phyloP scores from a whole-genome alignment of 1,140 invertebrate genomes.

The Lepeophtheirus salmonis region DNA sequence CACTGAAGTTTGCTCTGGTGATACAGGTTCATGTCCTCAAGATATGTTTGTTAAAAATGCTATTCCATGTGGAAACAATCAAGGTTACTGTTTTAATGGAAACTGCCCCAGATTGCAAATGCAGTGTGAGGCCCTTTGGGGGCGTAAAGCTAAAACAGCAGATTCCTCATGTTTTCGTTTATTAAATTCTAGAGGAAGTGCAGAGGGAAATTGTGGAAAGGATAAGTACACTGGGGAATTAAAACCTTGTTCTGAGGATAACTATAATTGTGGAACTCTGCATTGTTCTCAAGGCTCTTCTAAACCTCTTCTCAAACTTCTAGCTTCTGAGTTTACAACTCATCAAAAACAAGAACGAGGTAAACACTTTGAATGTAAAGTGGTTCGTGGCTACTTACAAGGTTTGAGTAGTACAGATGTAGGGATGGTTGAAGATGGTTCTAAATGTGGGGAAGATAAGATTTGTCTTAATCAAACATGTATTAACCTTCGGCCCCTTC shows the following conservation, averaged over 20 bases:
- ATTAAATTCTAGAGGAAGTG: conserved; percentile 80
- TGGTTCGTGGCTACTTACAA: conserved; percentile 43
- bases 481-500: conserved; percentile 53
- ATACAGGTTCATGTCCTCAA: conserved; percentile 59
- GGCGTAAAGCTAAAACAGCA: conserved; percentile 47
- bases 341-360: conserved; percentile 17
- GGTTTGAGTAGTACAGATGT: conserved; percentile 43
- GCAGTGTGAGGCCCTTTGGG: conserved; percentile 83
- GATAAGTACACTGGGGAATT: conserved; percentile 53
- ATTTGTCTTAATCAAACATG: conserved; percentile 85
- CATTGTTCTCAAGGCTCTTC: conserved; percentile 68
- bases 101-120: conserved; percentile 62
- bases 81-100: conserved; percentile 73
- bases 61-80: conserved; percentile 44
- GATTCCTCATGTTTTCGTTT: conserved; percentile 73
- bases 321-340: no score
- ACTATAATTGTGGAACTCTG: conserved; percentile 66
- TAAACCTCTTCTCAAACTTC: conserved; percentile 39
- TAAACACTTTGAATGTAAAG: conserved; percentile 30
- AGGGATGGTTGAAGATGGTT: conserved; percentile 66
- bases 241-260: conserved; percentile 49
- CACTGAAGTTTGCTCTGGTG: conserved; percentile 71
- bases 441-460: conserved; percentile 68
- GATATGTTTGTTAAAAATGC: conserved; percentile 83
- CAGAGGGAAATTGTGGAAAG: conserved; percentile 77